Evolutionary conservation across 2,888 invertebrate species (phyloP).

Genomic region (Andrena hattorfiana): DNA sequence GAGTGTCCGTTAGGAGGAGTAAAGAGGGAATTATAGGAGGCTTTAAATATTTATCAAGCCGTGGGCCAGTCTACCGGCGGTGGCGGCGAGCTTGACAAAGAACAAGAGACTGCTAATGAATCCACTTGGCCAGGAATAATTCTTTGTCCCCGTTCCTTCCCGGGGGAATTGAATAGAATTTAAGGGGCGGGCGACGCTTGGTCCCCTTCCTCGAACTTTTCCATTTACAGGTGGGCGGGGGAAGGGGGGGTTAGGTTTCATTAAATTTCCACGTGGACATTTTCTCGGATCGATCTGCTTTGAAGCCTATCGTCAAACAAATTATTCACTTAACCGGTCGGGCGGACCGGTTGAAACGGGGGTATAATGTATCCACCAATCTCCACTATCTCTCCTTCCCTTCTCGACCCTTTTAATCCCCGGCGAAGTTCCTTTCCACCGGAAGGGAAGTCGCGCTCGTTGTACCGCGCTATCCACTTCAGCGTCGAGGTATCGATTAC

Average conservation of each 20-base stretch:
- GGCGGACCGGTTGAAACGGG: neutral
- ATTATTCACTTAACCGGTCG: slow-evolving; percentile 15
- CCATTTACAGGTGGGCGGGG: slow-evolving; percentile 11
- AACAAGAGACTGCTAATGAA: slow-evolving; percentile 66
- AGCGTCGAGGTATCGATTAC: slow-evolving; percentile 51
- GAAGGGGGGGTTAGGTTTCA: neutral
- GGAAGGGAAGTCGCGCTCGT: slow-evolving; percentile 26
- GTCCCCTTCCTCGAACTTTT: slow-evolving; percentile 25
- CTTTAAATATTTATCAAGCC: slow-evolving; percentile 70
- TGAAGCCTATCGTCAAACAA: slow-evolving; percentile 15
- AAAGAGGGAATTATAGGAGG: slow-evolving; percentile 60
- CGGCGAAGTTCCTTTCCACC: slow-evolving; percentile 32
- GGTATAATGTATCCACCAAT: slow-evolving; percentile 14
- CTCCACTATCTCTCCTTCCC: neutral
- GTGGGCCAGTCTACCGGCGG: slow-evolving; percentile 38
- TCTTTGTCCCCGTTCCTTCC: slow-evolving; percentile 33
- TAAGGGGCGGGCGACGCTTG: slow-evolving; percentile 11
- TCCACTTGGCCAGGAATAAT: slow-evolving; percentile 40
- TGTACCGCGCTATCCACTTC: slow-evolving; percentile 36
- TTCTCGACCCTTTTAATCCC: neutral
- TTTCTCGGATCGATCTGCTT: slow-evolving; percentile 13
- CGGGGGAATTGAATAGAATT: slow-evolving; percentile 36
- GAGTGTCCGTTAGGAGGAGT: slow-evolving; percentile 9
- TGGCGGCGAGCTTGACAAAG: slow-evolving; percentile 53
- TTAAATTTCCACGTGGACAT: slow-evolving; percentile 21